These are phyloP conservation scores for Dendrocopos noguchii DNA, from an alignment of 2,113 vertebrate species.

Conservation along the genomic window DNA sequence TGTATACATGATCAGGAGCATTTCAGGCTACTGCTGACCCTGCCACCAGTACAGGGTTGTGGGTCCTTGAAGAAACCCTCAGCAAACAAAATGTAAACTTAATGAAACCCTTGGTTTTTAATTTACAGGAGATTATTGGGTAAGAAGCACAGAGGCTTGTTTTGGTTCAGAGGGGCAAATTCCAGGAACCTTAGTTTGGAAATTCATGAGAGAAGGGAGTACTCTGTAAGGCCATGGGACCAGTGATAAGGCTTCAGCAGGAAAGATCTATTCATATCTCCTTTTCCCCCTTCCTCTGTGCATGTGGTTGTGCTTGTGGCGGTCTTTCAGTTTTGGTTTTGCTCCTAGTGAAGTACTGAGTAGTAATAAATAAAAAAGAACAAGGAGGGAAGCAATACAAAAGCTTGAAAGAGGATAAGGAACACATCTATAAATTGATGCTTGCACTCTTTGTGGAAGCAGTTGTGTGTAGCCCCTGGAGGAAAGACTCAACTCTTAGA, in stretches of 20 bases:
- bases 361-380: background rate
- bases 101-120: background rate
- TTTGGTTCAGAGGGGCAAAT: slow-evolving; percentile 1
- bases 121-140: background rate
- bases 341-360: background rate
- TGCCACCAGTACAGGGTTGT: background rate
- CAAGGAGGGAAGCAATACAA: background rate
- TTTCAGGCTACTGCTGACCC: background rate
- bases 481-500: background rate
- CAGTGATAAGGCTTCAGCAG: background rate
- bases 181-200: background rate
- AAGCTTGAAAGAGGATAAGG: background rate
- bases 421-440: background rate
- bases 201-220: slow-evolving; percentile 3
- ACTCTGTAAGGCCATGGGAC: background rate
- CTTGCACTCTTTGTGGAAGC: background rate
- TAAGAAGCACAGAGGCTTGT: background rate
- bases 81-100: background rate
- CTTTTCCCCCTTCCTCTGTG: background rate
- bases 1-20: background rate
- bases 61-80: background rate
- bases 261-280: background rate
- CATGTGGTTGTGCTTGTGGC: background rate
- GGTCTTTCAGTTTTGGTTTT: background rate
- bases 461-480: background rate